Evolutionary conservation across 2,113 vertebrate species (phyloP), one percentile per base, ranked within the genome.

Genomic region (Lampris incognitus): DNA sequence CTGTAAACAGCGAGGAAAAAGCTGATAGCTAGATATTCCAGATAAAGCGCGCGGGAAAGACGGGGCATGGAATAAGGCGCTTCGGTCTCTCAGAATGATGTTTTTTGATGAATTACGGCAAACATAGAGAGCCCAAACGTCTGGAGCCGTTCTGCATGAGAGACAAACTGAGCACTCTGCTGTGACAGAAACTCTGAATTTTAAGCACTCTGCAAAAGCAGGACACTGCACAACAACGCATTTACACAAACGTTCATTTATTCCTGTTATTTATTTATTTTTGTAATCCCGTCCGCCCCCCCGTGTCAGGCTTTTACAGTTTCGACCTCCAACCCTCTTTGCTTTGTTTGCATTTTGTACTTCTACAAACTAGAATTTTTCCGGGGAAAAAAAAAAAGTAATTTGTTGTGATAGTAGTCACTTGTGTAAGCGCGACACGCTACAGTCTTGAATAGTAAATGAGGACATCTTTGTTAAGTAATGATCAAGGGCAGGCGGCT

Each of bases 1-100:
- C 88, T 90, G 80, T 91, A 89, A 92, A 89, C 72, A 86, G 58
- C 7, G 54, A 76, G 52, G 72, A 74, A 88, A 24, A 79, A 73
- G 66, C 75, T 86, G 85, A 92, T 85, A 71, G 85, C 66, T 85
- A 70, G 85, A 93, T 87, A 87, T 85, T 82, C 69, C 42, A 86
- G 85, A 91, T 71, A 76, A 82, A 85, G 60, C 74, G 66, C 64
- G 41, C 48, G 54, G 55, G 75, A 66, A 76, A 69, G 74, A 55
- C 48, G 68, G 59, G 75, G 74, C 49, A 48, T 56, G 39, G 55
- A 87, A 81, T 62, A 82, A 78, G 73, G 63, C 69, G 67, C 42
- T 24, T 24, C 52, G n/a, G 66, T 69, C 72, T 81, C 42, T 61
- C 69, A 72, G 71, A 85, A 77, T 68, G 70, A 79, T 86, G 81